A percentile compares a stretch with the other conserved stretches of the same genome.
Evolutionary conservation across 2,888 invertebrate genomes (phyloP).

Genomic region (Piscicola geometra): DNA sequence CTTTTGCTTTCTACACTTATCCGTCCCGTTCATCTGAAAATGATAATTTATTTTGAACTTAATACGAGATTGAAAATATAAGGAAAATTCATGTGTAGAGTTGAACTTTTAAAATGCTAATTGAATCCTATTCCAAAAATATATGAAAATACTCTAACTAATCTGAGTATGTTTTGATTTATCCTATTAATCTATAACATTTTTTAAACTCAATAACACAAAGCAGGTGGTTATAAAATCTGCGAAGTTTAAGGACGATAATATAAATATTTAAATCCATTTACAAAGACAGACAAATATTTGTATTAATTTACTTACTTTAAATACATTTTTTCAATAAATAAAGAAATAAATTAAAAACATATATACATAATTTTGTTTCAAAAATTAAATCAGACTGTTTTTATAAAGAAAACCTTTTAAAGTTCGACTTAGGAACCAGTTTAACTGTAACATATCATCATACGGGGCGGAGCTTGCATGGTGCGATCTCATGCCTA

Average conservation of each 20-base stretch:
- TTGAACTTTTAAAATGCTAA: no score
- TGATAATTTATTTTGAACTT: background rate
- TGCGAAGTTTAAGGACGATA: background rate
- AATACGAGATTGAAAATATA: no score
- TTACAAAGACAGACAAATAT: slow-evolving; percentile 11
- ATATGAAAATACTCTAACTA: no score
- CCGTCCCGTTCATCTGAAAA: background rate
- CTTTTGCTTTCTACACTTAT: background rate
- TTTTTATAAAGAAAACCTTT: no score
- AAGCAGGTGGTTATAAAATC: background rate
- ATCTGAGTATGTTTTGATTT: background rate
- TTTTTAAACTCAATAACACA: background rate
- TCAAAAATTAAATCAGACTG: no score
- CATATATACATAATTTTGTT: slow-evolving; percentile 4
- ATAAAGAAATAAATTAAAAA: background rate
- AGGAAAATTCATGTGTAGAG: no score
- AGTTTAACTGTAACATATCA: background rate
- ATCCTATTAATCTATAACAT: no score
- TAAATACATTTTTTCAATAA: background rate
- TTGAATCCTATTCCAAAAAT: no score
- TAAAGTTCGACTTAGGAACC: slow-evolving; percentile 11
- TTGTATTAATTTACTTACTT: background rate
- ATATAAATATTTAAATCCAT: background rate
- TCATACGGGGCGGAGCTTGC: background rate
- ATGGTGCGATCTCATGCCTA: background rate